Evolutionary conservation across 2,888 invertebrate species (phyloP).

Genomic region (Vanessa cardui): DNA sequence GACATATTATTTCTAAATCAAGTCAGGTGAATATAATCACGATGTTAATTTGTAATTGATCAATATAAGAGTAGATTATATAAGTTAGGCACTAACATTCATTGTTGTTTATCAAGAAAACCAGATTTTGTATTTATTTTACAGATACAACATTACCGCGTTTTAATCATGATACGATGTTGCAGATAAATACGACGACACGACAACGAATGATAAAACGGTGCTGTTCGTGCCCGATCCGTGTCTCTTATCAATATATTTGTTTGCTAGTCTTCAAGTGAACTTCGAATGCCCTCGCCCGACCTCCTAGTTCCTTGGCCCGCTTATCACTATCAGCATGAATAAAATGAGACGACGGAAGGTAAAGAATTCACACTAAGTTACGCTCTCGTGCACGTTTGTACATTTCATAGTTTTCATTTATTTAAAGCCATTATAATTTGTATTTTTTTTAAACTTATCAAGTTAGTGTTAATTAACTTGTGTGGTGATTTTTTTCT

Average conservation of each 20-base stretch:
- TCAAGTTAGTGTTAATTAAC: constrained; percentile 50
- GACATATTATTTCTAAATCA: not conserved
- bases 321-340: constrained; percentile 74
- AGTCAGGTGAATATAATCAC: not conserved
- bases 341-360: constrained; percentile 76
- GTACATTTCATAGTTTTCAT: constrained; percentile 40
- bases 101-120: constrained; percentile 3
- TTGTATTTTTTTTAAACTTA: constrained; percentile 45
- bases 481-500: constrained; percentile 71
- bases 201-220: constrained; percentile 55
- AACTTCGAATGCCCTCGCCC: constrained; percentile 79
- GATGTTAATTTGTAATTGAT: not conserved
- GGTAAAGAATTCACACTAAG: constrained; percentile 67
- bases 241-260: constrained; percentile 78
- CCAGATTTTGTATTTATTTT: constrained; percentile 11
- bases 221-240: constrained; percentile 72
- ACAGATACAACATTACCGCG: not conserved
- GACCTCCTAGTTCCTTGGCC: constrained; percentile 74
- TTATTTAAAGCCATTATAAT: constrained; percentile 35
- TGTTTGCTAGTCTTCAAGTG: constrained; percentile 72
- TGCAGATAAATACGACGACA: constrained; percentile 27
- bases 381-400: constrained; percentile 55
- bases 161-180: constrained; percentile 28
- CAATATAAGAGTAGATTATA: not conserved
- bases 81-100: not conserved